Evolutionary conservation across 2,797 vertebrate species (phyloP).

Genomic region (Rhodeus uyekii): DNA sequence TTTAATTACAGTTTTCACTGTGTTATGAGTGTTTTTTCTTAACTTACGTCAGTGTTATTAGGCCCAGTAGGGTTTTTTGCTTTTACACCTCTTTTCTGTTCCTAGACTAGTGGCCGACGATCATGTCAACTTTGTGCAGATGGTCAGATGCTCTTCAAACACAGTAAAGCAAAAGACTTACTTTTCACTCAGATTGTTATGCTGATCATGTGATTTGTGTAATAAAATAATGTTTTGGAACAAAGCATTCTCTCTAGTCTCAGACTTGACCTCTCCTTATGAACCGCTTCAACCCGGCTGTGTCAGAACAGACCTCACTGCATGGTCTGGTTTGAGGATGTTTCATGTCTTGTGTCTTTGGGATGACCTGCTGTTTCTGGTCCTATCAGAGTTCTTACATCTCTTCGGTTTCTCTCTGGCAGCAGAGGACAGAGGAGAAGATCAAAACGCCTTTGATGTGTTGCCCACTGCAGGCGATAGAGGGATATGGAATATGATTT

Average conservation of each 20-base stretch:
- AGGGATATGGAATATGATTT: slow-evolving; percentile 8
- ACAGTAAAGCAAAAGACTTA: background rate
- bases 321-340: background rate
- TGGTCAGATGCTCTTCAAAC: background rate
- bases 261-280: background rate
- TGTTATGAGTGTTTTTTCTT: background rate
- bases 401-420: slow-evolving; percentile 12
- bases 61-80: too few species aligned
- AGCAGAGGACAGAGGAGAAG: slow-evolving; percentile 25
- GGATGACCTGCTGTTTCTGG: slow-evolving; percentile 21
- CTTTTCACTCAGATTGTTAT: background rate
- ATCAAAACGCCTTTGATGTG: slow-evolving; percentile 36
- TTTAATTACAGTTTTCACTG: background rate
- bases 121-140: background rate
- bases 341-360: slow-evolving; percentile 16
- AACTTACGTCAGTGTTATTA: background rate
- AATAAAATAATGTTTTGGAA: background rate
- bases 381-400: slow-evolving; percentile 26
- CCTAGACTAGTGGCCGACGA: background rate
- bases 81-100: background rate
- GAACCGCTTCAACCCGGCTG: background rate
- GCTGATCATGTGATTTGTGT: background rate
- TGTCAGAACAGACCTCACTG: background rate
- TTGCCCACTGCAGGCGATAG: slow-evolving; percentile 9
- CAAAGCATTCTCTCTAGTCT: background rate